Evolutionary conservation across 2,888 invertebrate species (phyloP).

Genomic region (Papilio elwesi): DNA sequence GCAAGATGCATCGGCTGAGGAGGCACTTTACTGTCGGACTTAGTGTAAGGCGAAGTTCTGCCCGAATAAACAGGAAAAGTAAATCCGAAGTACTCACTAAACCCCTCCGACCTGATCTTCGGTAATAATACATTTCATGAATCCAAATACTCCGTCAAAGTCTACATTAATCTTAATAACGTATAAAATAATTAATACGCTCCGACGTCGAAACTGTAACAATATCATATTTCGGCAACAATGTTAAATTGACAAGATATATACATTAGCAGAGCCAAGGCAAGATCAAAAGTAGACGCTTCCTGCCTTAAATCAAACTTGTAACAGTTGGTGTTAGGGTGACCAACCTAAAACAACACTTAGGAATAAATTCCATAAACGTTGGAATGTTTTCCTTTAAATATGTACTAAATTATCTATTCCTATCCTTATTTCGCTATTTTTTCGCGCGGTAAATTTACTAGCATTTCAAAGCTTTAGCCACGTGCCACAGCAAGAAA

Average conservation of each 20-base stretch:
- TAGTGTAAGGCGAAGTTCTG: too few species aligned
- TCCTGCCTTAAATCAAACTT: conserved; percentile 55
- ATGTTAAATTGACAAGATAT: conserved; percentile 41
- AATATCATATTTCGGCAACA: conserved; percentile 41
- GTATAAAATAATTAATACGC: conserved; percentile 10
- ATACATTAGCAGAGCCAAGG: conserved; percentile 40
- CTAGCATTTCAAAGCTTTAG: too few species aligned
- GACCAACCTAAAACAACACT: not conserved
- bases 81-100: too few species aligned
- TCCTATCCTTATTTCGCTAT: too few species aligned
- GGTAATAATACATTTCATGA: not conserved
- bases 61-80: too few species aligned
- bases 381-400: not conserved
- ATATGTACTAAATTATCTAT: too few species aligned
- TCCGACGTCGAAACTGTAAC: conserved; percentile 17
- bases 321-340: conserved; percentile 44
- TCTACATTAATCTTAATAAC: conserved; percentile 29
- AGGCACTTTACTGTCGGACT: too few species aligned
- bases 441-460: too few species aligned
- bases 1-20: too few species aligned
- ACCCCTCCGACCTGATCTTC: too few species aligned
- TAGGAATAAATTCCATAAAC: not conserved
- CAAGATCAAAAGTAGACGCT: conserved; percentile 57
- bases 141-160: conserved; percentile 5
- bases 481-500: too few species aligned